A percentile compares a stretch with the other conserved stretches of the same genome.
Evolutionary conservation across 2,113 vertebrate genomes (phyloP).

Genomic region (Cyphomyrus plagiostoma): DNA sequence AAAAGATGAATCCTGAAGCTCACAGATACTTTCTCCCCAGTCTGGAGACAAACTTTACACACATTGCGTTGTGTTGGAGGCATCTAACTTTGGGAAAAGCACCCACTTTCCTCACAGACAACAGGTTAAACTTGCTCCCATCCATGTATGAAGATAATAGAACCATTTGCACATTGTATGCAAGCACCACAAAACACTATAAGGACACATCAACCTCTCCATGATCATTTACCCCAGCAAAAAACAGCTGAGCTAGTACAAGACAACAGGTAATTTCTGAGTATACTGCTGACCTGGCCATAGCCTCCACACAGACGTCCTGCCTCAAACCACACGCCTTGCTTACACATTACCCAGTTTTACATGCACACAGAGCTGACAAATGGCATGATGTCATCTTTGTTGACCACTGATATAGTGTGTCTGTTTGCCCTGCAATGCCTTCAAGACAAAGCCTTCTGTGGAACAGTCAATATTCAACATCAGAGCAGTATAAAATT

Average conservation of each 20-base stretch:
- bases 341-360: conserved; percentile 8
- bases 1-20: neutral
- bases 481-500: neutral
- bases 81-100: neutral
- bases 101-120: neutral
- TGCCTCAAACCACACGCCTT: conserved; percentile 16
- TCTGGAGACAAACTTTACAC: neutral
- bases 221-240: neutral
- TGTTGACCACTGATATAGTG: conserved; percentile 1
- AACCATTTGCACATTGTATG: neutral
- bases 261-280: neutral
- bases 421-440: neutral
- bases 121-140: neutral
- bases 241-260: neutral
- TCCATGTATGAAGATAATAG: neutral
- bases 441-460: neutral
- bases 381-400: conserved; percentile 9
- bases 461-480: neutral
- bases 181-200: neutral
- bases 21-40: neutral
- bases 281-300: neutral
- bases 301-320: neutral
- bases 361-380: neutral
- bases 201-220: neutral
- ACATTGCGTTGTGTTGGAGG: neutral